Evolutionary conservation across 2,888 invertebrate genomes (phyloP).

Genomic region (Hydroisotoma schaefferi): DNA sequence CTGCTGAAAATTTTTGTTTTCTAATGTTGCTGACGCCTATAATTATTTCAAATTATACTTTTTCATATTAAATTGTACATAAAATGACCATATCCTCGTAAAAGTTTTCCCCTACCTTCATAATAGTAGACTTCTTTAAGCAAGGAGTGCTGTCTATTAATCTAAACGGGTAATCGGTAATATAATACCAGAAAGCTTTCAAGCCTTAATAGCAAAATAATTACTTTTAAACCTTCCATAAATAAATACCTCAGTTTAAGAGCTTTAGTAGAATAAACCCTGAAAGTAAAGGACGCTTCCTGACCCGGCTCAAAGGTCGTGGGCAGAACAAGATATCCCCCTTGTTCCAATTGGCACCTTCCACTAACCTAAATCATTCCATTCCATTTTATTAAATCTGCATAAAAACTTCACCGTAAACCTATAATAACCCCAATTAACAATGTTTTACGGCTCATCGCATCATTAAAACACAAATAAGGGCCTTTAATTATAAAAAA

Average conservation of each 20-base stretch:
- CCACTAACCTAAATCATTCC: slow-evolving; percentile 58
- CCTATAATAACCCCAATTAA: background rate
- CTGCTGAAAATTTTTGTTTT: slow-evolving; percentile 72
- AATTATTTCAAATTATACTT: slow-evolving; percentile 25
- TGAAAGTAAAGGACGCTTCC: slow-evolving; percentile 80
- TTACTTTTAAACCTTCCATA: background rate
- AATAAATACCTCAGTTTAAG: slow-evolving; percentile 67
- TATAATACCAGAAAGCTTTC: slow-evolving; percentile 6
- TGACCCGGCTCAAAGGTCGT: slow-evolving; percentile 88
- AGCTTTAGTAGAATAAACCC: slow-evolving; percentile 74
- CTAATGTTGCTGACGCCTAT: slow-evolving; percentile 62
- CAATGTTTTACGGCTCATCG: slow-evolving; percentile 1
- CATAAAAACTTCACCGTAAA: background rate
- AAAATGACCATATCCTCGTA: slow-evolving; percentile 3
- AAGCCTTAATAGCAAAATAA: slow-evolving; percentile 2
- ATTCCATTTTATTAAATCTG: background rate
- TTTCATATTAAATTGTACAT: too few relatives aligned
- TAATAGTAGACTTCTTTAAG: slow-evolving; percentile 67
- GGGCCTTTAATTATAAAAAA: background rate
- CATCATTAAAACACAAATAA: too few relatives aligned
- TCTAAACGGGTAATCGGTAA: slow-evolving; percentile 51
- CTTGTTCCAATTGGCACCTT: slow-evolving; percentile 73
- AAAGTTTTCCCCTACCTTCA: slow-evolving; percentile 56
- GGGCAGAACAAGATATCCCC: slow-evolving; percentile 78
- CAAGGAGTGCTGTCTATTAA: slow-evolving; percentile 62